A percentile compares a stretch with the other conserved stretches of the same genome.
phyloP scores from a whole-genome alignment of 2,888 invertebrate species.

The Dasysyrphus tricinctus region DNA sequence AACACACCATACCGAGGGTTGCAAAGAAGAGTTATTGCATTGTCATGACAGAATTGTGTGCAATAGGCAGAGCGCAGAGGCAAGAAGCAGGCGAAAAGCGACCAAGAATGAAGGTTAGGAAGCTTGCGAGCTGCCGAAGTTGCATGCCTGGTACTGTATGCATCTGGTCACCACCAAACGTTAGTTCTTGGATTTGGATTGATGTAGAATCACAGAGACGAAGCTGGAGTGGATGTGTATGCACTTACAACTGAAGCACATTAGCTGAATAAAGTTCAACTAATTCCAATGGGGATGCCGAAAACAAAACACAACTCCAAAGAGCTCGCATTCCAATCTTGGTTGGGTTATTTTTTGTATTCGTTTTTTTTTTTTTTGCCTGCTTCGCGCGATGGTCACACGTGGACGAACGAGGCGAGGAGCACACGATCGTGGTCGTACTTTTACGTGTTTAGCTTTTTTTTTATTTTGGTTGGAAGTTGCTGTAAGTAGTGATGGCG shows the following conservation, averaged over 20 bases:
- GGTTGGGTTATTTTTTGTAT: too few relatives aligned
- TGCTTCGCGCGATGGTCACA: conserved; percentile 56
- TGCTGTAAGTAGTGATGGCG: conserved; percentile 28
- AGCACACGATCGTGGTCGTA: conserved; percentile 58
- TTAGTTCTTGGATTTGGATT: conserved; percentile 39
- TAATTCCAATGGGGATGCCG: conserved; percentile 67
- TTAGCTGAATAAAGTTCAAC: conserved; percentile 73
- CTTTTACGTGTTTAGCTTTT: conserved; percentile 5
- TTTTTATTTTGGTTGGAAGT: conserved; percentile 20
- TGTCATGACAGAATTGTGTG: conserved; percentile 68
- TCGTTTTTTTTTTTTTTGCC: not conserved
- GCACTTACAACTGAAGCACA: conserved; percentile 68
- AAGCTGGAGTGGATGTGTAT: conserved; percentile 17
- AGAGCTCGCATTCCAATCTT: conserved; percentile 66
- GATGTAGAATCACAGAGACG: conserved; percentile 45
- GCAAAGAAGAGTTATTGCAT: conserved; percentile 73
- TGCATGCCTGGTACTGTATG: conserved; percentile 32
- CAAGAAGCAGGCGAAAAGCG: conserved; percentile 41
- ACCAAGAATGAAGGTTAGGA: conserved; percentile 59
- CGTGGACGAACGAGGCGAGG: conserved; percentile 61
- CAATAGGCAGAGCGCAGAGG: conserved; percentile 24
- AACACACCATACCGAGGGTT: conserved; percentile 62
- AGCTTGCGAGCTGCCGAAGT: conserved; percentile 46
- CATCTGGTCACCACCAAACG: conserved; percentile 53
- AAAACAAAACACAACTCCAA: conserved; percentile 44